These are phyloP conservation scores for Paramormyrops kingsleyae DNA, from an alignment of 2,113 vertebrate genomes.

Conservation along the genomic window DNA sequence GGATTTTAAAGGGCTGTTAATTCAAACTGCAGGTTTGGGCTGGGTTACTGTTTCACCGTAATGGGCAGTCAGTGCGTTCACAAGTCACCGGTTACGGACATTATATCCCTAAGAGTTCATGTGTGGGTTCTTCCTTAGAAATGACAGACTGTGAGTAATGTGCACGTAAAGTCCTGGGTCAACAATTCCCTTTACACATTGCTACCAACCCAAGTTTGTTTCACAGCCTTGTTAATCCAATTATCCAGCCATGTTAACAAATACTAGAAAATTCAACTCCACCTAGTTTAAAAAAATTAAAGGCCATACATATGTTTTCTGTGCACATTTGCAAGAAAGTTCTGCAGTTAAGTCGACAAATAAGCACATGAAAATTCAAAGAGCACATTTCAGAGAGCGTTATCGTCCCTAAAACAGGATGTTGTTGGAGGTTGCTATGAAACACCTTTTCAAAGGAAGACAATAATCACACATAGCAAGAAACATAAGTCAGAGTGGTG, in stretches of 20 bases:
- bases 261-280: neutral
- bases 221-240: neutral
- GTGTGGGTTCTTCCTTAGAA: neutral
- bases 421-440: slow-evolving; percentile 10
- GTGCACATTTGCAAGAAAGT: neutral
- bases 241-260: neutral
- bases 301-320: neutral
- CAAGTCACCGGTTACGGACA: neutral
- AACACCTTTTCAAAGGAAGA: neutral
- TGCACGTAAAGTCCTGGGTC: neutral
- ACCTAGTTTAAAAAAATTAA: neutral
- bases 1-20: neutral
- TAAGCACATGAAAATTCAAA: neutral
- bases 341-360: neutral
- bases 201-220: neutral
- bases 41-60: neutral
- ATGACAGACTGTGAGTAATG: neutral
- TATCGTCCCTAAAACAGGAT: neutral
- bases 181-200: neutral
- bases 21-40: neutral
- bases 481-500: neutral
- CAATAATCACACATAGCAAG: neutral
- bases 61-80: neutral
- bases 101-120: neutral
- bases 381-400: too few species aligned